Evolutionary conservation across 2,113 vertebrate genomes (phyloP), one percentile per base, ranked within the genome.

Genomic region (Copsychus sechellarum): DNA sequence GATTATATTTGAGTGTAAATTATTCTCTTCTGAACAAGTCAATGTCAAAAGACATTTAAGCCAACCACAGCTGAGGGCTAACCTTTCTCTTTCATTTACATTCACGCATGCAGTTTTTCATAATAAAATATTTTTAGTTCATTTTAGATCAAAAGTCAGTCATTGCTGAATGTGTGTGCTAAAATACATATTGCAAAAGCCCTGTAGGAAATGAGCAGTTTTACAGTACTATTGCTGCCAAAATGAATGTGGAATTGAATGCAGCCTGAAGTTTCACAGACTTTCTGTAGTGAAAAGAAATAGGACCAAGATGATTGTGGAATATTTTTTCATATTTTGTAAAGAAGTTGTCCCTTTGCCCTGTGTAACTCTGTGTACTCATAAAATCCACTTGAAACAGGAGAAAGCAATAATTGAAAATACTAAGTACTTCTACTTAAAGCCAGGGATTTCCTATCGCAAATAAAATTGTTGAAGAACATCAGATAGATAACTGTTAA

Each of bases 131-230:
- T 73, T 95, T 95, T 97, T 88, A 77, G 66, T 58, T 86, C 58
- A 82, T 91, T 91, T 94, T 74, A 93, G 66, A 94, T 95, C 88
- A 96, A 71, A 89, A 94, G 85, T 93, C 89, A 96, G 77, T 72
- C 82, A 67, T 31, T 87, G 50, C 72, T 78, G 86, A 86, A 77
- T 65, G 51, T 61, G 72, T 93, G 47, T 38, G 65, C 79, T 93
- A 87, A 93, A 93, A 87, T 65, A 95, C 36, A 66, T 89, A 69
- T 43, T 93, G 86, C 87, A 96, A 85, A 95, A 95, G 24, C 85
- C 76, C 87, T 90, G 82, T 71, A 96, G 92, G 87, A 96, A 95
- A 86, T 92, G 29, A 81, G 70, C 45, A 84, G 66, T 81, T 95
- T 90, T 94, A 85, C 86, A 92, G 83, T 71, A 47, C 58, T 71